These are phyloP conservation scores for Nicator chloris DNA, from an alignment of 2,113 vertebrate genomes.

Conservation along the genomic window DNA sequence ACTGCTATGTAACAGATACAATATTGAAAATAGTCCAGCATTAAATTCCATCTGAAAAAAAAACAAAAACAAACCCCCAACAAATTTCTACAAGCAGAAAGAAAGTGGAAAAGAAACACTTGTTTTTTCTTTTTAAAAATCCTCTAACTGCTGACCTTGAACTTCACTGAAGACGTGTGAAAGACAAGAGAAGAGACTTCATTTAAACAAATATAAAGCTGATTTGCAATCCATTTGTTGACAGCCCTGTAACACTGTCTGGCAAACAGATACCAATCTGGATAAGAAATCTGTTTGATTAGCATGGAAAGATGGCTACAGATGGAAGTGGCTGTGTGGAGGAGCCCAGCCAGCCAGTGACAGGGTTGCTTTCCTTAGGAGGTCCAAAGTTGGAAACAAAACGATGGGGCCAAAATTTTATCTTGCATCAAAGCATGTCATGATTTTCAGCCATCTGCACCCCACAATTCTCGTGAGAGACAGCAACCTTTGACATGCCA, in stretches of 20 bases:
- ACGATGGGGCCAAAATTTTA: neutral
- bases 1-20: neutral
- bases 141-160: neutral
- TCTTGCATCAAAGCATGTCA: constrained; percentile 27
- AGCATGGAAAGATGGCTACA: constrained; percentile 48
- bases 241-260: constrained; percentile 54
- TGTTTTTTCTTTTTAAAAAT: neutral
- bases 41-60: neutral
- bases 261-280: constrained; percentile 70
- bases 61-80: neutral
- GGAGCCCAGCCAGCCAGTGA: constrained; percentile 10
- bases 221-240: constrained; percentile 59
- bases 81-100: neutral
- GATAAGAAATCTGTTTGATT: constrained; percentile 64
- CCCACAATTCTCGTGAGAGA: constrained; percentile 5
- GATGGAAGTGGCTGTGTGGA: constrained; percentile 32
- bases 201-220: constrained; percentile 43
- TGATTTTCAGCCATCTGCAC: constrained; percentile 37
- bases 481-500: constrained; percentile 33
- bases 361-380: constrained; percentile 24
- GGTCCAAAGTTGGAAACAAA: neutral
- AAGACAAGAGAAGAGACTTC: constrained; percentile 42
- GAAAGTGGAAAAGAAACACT: neutral
- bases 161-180: neutral
- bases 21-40: neutral